Base-by-base conservation (phyloP, 2,797 vertebrate species). In the Acrossocheilus fasciatus region DNA sequence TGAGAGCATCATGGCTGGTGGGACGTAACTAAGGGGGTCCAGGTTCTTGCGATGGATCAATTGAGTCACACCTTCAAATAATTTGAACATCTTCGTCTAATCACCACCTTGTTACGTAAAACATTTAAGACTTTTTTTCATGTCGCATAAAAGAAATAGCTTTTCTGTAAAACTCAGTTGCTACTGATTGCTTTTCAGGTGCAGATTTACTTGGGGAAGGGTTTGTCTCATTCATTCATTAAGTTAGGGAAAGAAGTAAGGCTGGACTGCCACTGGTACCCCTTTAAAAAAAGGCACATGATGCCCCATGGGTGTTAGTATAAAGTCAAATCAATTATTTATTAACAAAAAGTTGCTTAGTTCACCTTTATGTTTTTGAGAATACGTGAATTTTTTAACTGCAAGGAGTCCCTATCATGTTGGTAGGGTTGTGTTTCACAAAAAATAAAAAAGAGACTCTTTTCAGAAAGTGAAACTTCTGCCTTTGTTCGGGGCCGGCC, bases 391-490 rank as follows among this genome's bases (percentile, higher is more conserved):
- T 45, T 78, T 45, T 78, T 30, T 17, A 62, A 62, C 39, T 18
- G 77, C 39, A 79, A 64, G 77, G 14, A 64, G 77, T 64, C 39
- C 41, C 23, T 64, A 30, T 64, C 9, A 45, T 79, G 57, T 45
- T 79, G 26, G 36, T 80, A 75, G 47, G 59, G 47, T n/a, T 47
- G 36, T 76, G 9, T 52, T 34, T 83, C 57, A 79, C n/a, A 79
- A 79, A 79, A 64, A 64, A 79, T 64, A 12, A 45, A 43, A 79
- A 79, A 36, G 79, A 66, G 43, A 81, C 26, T 68, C 23, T 87
- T 85, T 89, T 83, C 54, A 85, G 39, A 68, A 87, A 62, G 62
- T 41, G 43, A 80, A 81, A 82, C 69, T 62, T 82, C 66, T 87
- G 73, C 50, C 86, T 84, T 85, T 89, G 80, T 34, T 39, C 18